Conservation (phyloP, 2,113 vertebrate genomes). For the Limnothrissa miodon region DNA sequence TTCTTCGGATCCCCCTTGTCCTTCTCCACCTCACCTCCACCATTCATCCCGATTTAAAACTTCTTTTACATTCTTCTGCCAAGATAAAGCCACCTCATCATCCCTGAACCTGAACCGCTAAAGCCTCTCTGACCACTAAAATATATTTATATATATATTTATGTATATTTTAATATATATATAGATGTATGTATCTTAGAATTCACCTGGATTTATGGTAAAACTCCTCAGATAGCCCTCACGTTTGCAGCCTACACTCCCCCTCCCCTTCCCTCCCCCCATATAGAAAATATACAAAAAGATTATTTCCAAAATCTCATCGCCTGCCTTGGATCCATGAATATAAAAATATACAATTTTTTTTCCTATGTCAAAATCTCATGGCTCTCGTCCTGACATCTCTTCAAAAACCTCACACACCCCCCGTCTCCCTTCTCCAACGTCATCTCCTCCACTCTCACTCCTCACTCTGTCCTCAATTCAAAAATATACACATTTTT, state of each 20-base stretch:
- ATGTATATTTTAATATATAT: slow-evolving; percentile 57
- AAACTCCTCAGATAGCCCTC: slow-evolving; percentile 50
- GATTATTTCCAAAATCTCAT: slow-evolving; percentile 70
- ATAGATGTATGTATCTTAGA: slow-evolving; percentile 28
- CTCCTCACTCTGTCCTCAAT: slow-evolving; percentile 54
- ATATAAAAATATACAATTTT: slow-evolving; percentile 81
- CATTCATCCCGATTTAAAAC: slow-evolving; percentile 61
- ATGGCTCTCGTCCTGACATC: slow-evolving; percentile 41
- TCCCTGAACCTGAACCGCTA: slow-evolving; percentile 31
- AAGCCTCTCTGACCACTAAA: slow-evolving; percentile 50
- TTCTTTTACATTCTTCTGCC: slow-evolving; percentile 59
- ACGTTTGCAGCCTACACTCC: slow-evolving; percentile 55
- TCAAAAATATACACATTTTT: slow-evolving; percentile 74
- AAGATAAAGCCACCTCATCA: slow-evolving; percentile 15
- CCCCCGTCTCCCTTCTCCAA: slow-evolving; percentile 34
- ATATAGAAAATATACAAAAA: slow-evolving; percentile 79
- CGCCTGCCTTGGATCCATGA: slow-evolving; percentile 59
- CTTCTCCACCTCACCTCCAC: slow-evolving; percentile 41
- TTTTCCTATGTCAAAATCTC: slow-evolving; percentile 72
- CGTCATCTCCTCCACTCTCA: slow-evolving; percentile 30
- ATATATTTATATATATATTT: slow-evolving; percentile 55
- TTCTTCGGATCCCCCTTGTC: slow-evolving; percentile 31
- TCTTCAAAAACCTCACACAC: not conserved
- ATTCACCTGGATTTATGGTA: slow-evolving; percentile 37
- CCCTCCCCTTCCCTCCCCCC: slow-evolving; percentile 46